Base-by-base conservation (phyloP, 2,797 vertebrate genomes). In the Ceryle rudis region DNA sequence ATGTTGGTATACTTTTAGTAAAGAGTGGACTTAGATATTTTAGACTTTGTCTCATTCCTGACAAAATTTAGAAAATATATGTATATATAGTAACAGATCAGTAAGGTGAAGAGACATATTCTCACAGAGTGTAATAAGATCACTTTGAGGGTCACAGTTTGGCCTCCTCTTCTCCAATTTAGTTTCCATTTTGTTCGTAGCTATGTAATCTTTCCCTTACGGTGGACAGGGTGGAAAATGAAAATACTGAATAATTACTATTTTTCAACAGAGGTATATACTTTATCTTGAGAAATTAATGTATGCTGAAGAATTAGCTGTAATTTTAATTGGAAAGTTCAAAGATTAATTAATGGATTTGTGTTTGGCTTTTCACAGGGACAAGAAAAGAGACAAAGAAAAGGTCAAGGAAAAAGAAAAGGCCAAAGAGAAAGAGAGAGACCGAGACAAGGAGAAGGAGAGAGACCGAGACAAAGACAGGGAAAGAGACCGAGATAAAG, bases 341-440 rank as follows among this genome's bases (percentile, higher is more conserved):
- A 42, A 77, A 77, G 31, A 10, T 78, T 2, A 81, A 85, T 93
- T 93, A 95, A 96, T 92, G 55, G 44, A 65, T 83, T 85, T 96
- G 47, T 97, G 89, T 96, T 90, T 97, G 95, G 81, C 84, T 97
- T 95, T 95, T 97, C 94, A 94, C 96, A 99, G 99, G 97, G 98
- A 98, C 95, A 98, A 98, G 96, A 98, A 97, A 95, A 98, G 98
- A 97, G 98, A 98, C 80, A 98, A 97, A 79, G 98, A 98, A 92
- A 98, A 98, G 82, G 88, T 95, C 82, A 98, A 97, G 60, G 98
- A 98, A 91, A 98, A 98, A 88, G 98, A 98, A 95, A 98, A 97
- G 96, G 79, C 93, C 31, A 98, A 97, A 95, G 97, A 97, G 41
- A 97, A 74, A 84, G 97, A 97, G 54, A 97, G 96, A 92, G 96